Evolutionary conservation across 2,797 vertebrate genomes (phyloP).

Genomic region (Danionella dracula): DNA sequence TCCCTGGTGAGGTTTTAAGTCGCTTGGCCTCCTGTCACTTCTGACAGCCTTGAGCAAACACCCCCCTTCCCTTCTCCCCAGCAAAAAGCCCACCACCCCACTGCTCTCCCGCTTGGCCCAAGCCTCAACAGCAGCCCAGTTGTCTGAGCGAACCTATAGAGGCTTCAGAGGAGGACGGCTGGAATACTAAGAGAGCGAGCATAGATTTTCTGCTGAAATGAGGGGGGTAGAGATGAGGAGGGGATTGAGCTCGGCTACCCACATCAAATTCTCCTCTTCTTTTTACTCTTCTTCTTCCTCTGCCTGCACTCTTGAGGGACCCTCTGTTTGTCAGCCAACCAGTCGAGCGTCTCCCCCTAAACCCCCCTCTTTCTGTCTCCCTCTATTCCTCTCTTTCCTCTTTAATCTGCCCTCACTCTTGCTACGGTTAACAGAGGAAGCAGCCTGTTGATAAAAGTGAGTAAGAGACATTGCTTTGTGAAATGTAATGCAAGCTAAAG

Average conservation of each 20-base stretch:
- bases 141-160: slow-evolving; percentile 67
- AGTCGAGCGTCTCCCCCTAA: slow-evolving; percentile 71
- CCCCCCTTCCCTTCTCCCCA: slow-evolving; percentile 30
- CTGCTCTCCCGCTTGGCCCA: slow-evolving; percentile 65
- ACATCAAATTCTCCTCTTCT: slow-evolving; percentile 72
- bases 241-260: slow-evolving; percentile 66
- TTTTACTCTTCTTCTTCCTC: slow-evolving; percentile 63
- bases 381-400: slow-evolving; percentile 28
- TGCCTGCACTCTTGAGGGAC: slow-evolving; percentile 70
- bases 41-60: slow-evolving; percentile 67
- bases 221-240: slow-evolving; percentile 43
- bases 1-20: slow-evolving; percentile 62
- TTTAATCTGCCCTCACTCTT: slow-evolving; percentile 49
- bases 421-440: slow-evolving; percentile 35
- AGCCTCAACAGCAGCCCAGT: slow-evolving; percentile 65
- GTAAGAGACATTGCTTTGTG: slow-evolving; percentile 15
- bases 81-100: slow-evolving; percentile 54
- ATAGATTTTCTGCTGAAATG: slow-evolving; percentile 71
- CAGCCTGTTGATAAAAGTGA: slow-evolving; percentile 52
- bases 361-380: slow-evolving; percentile 47
- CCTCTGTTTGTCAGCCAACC: slow-evolving; percentile 76
- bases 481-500: slow-evolving; percentile 37
- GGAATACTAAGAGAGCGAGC: slow-evolving; percentile 74
- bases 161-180: slow-evolving; percentile 63
- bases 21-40: slow-evolving; percentile 55